These are phyloP conservation scores for Caenorhabditis zanzibari DNA, from an alignment of 2,888 invertebrate species.

Conservation along the genomic window DNA sequence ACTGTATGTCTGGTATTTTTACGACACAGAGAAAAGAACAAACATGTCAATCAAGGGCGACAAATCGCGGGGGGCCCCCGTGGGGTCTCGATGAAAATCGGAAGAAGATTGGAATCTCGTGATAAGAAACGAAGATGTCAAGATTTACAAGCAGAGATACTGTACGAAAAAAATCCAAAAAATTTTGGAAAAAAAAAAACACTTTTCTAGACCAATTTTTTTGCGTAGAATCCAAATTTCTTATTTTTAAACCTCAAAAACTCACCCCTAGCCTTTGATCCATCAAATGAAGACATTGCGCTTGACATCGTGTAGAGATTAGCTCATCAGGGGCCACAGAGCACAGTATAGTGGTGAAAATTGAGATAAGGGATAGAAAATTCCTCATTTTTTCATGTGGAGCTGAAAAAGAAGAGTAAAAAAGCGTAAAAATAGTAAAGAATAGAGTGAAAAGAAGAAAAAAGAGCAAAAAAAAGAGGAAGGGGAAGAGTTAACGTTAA, in stretches of 20 bases:
- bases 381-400: slow-evolving; percentile 22
- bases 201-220: slow-evolving; percentile 1
- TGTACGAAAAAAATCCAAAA: background rate
- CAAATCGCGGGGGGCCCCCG: background rate
- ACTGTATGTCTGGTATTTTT: slow-evolving; percentile 25
- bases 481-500: slow-evolving; percentile 31
- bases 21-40: slow-evolving; percentile 7
- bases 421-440: background rate
- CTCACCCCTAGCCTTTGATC: slow-evolving; percentile 76
- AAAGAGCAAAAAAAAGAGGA: slow-evolving; percentile 8
- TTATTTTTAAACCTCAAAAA: background rate
- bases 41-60: slow-evolving; percentile 42
- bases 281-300: slow-evolving; percentile 79
- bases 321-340: slow-evolving; percentile 68
- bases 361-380: background rate
- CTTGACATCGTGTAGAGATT: slow-evolving; percentile 78
- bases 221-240: background rate
- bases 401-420: slow-evolving; percentile 24
- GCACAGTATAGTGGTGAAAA: background rate
- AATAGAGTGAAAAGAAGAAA: slow-evolving; percentile 14
- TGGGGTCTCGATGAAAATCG: slow-evolving; percentile 13
- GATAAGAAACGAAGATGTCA: slow-evolving; percentile 24
- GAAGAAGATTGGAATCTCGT: background rate
- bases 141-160: slow-evolving; percentile 23
- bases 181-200: background rate